These are phyloP conservation scores for Aproaerema taeniolella DNA, from an alignment of 2,888 invertebrate species.

Conservation along the genomic window DNA sequence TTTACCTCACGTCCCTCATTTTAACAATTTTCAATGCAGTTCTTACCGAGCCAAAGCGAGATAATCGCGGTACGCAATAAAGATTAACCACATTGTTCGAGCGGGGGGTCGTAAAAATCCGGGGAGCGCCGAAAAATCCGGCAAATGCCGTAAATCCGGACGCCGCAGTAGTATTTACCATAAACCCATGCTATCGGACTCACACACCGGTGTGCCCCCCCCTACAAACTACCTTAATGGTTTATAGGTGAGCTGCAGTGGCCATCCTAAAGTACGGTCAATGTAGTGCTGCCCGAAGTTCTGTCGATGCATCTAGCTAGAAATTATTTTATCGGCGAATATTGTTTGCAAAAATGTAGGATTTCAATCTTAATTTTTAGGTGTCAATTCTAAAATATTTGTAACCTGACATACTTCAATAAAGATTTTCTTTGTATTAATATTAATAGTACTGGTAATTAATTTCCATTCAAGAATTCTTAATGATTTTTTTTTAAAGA, in stretches of 20 bases:
- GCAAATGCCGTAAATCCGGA: slow-evolving; percentile 31
- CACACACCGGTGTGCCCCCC: slow-evolving; percentile 40
- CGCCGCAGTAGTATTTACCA: slow-evolving; percentile 50
- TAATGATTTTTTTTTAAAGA: too few species aligned
- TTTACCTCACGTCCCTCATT: too few species aligned
- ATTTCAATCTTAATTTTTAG: too few species aligned
- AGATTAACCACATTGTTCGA: slow-evolving; percentile 24
- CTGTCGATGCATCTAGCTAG: too few species aligned
- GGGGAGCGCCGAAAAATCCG: slow-evolving; percentile 40
- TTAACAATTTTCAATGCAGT: too few species aligned
- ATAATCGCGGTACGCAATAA: slow-evolving; percentile 22
- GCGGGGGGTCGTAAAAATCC: slow-evolving; percentile 22
- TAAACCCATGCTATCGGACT: slow-evolving; percentile 50
- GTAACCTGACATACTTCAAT: too few species aligned
- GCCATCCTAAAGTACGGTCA: slow-evolving; percentile 4
- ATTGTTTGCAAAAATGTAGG: too few species aligned
- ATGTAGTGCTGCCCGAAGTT: background rate
- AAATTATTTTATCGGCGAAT: too few species aligned
- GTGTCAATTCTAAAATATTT: too few species aligned
- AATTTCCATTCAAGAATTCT: too few species aligned
- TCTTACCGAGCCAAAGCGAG: slow-evolving; percentile 1
- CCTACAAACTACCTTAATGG: slow-evolving; percentile 15
- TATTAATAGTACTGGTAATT: too few species aligned
- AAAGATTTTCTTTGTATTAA: too few species aligned
- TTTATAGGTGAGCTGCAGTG: slow-evolving; percentile 5